Evolutionary conservation across 2,113 vertebrate genomes (phyloP), one percentile per base, ranked within the genome.

Genomic region (Ceyx margarethae): DNA sequence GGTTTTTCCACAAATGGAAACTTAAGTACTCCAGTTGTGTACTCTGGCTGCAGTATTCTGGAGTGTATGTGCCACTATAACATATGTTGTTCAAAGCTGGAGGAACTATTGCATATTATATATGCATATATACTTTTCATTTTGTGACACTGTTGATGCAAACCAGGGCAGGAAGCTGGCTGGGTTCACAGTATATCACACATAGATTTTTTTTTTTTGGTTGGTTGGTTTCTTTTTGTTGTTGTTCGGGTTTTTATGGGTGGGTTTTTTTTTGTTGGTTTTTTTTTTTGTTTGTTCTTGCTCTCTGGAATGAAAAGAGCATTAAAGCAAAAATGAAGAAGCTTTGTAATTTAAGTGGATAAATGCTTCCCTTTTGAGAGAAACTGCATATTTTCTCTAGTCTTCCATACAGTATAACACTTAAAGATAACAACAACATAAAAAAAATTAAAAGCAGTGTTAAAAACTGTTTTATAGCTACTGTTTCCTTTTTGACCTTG

Each of bases 151-250:
- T 76, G 31, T 60, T 95, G 91, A 96, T 93, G 81, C 46, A 92
- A 94, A 95, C 75, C 92, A 96, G 96, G 81, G 83, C 92, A 95
- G 94, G 96, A 96, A 95, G 35, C 81, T 90, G 77, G 48, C 89
- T 92, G 75, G 40, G 72, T 74, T 80, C 68, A 56, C 0, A 0
- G 91, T 87, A 89, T 78, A 89, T 92, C n/a, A 53, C 50, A 89
- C n/a, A 7, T 90, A 37, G 37, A 16, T 76, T 74, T 74, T 19
- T 75, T 20, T 20, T 46, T 46, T 21, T 20, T 21, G 19, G 19
- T 20, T 21, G 37, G 37, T 46, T 37, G 17, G 22, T 31, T 46
- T 46, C 11, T 46, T 46, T 21, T 11, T 37, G 25, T 69, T 31
- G 19, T 35, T 48, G 43, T 37, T 37, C 37, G 10, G 10, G 10